These are phyloP conservation scores for Datnioides undecimradiatus DNA, from an alignment of 2,113 vertebrate species.

Conservation along the genomic window DNA sequence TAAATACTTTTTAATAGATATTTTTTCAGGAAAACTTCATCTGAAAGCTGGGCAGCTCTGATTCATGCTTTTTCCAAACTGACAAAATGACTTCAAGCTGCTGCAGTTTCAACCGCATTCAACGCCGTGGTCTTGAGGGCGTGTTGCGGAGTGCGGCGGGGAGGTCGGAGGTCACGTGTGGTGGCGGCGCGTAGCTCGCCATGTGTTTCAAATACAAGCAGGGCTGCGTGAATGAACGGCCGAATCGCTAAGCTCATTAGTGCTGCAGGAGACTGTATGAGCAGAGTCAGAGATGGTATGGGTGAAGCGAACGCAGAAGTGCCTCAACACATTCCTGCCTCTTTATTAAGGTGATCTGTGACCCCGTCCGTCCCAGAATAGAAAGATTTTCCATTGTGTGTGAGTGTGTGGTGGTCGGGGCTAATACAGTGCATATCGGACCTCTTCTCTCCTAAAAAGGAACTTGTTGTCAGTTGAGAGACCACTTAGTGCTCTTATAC, in stretches of 20 bases:
- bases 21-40: background rate
- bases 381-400: slow-evolving; percentile 51
- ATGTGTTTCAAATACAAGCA: slow-evolving; percentile 57
- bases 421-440: slow-evolving; percentile 50
- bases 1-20: too few species aligned
- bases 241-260: slow-evolving; percentile 68
- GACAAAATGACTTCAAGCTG: slow-evolving; percentile 5
- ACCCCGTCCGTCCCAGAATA: slow-evolving; percentile 61
- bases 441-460: slow-evolving; percentile 60
- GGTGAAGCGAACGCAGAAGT: slow-evolving; percentile 53
- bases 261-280: slow-evolving; percentile 40
- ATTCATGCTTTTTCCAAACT: background rate
- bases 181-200: slow-evolving; percentile 32
- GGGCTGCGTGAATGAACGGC: slow-evolving; percentile 17
- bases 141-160: slow-evolving; percentile 15
- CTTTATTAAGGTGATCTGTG: slow-evolving; percentile 73
- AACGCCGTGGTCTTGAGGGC: background rate
- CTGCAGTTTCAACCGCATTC: slow-evolving; percentile 8
- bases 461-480: slow-evolving; percentile 72
- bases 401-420: slow-evolving; percentile 27
- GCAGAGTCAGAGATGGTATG: slow-evolving; percentile 49
- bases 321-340: slow-evolving; percentile 66
- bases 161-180: slow-evolving; percentile 62
- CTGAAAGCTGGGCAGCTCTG: background rate
- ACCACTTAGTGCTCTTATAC: slow-evolving; percentile 65